Base-by-base conservation (phyloP, 2,797 vertebrate genomes). In the Pangasius mekongensis region DNA sequence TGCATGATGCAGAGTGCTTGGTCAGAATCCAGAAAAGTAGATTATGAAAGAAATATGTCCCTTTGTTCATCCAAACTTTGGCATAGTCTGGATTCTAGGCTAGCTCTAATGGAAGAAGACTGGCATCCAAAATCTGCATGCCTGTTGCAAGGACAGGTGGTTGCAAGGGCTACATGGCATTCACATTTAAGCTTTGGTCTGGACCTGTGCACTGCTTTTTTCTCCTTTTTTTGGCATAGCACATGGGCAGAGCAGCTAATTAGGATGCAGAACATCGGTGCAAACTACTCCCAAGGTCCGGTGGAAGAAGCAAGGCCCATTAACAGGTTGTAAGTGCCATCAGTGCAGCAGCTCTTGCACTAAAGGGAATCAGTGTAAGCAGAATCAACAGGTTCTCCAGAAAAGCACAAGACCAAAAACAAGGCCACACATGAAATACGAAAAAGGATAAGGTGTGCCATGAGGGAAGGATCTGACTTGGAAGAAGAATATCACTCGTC, bases 181-280 rank as follows among this genome's bases (percentile, higher is more conserved):
- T 83, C 49, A 36, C 73, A 47, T 36, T 91, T 89, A 85, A 92
- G 91, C 93, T 87, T 93, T 92, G 90, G 93, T 43, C 90, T 93
- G 92, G 92, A 92, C 89, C 91, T 92, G 93, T 90, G 87, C 91
- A 93, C 91, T 85, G 85, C 91, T 93, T 93, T 92, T 94, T 92
- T 91, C 91, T 88, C 80, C 56, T 86, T 22, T 52, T 52, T 85
- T 93, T 93, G 92, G 94, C 94, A 94, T 49, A 22, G 20, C 18
- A 71, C 36, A 36, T 92, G 87, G 94, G 93, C 93, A 93, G 93
- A 86, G 71, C 90, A 87, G 92, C 94, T 95, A 95, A 95, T 95
- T 95, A 95, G 90, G 88, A 90, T 93, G 93, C 87, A 91, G 89
- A 92, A 93, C 86, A 91, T 91, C 88, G 90, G 74, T 88, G 89